Percentiles rank a stretch among this genome's conserved stretches.
These are phyloP conservation scores for Octodon degus DNA, from an alignment of 2,113 vertebrate genomes.

Conservation along the genomic window DNA sequence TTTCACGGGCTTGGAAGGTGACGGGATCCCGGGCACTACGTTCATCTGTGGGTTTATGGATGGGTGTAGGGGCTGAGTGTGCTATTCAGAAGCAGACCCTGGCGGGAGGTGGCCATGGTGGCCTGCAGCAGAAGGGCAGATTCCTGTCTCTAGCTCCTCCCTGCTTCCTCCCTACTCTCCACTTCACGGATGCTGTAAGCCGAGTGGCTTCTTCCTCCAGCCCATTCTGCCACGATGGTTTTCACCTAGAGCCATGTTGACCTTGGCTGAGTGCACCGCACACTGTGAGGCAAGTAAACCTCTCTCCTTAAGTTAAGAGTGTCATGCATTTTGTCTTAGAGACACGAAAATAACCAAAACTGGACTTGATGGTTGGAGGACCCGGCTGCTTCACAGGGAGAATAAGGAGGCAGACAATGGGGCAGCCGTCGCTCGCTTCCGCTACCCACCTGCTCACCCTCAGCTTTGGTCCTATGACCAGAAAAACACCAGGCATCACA, in stretches of 20 bases:
- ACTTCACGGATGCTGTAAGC: not conserved
- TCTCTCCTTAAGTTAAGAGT: not conserved
- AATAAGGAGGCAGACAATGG: not conserved
- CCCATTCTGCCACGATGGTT: not conserved
- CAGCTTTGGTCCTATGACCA: not conserved
- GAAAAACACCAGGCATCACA: not conserved
- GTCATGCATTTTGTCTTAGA: not conserved
- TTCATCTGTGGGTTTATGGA: not conserved
- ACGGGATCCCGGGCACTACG: accelerated
- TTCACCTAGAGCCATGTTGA: not conserved
- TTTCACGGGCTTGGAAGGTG: not conserved
- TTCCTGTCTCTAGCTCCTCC: not conserved
- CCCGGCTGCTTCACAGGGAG: not conserved
- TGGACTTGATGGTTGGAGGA: not conserved
- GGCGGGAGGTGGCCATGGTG: not conserved
- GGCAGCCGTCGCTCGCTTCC: not conserved
- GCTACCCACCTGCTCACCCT: too few relatives aligned
- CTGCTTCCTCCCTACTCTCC: not conserved
- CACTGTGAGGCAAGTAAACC: not conserved
- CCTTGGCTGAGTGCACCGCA: not conserved
- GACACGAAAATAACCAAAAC: not conserved
- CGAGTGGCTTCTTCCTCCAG: not conserved
- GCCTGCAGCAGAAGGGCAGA: not conserved
- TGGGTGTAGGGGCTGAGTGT: not conserved
- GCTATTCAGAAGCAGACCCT: not conserved